Conservation (phyloP, 2,888 invertebrate species). For the Rhopalosiphum nymphaeae region DNA sequence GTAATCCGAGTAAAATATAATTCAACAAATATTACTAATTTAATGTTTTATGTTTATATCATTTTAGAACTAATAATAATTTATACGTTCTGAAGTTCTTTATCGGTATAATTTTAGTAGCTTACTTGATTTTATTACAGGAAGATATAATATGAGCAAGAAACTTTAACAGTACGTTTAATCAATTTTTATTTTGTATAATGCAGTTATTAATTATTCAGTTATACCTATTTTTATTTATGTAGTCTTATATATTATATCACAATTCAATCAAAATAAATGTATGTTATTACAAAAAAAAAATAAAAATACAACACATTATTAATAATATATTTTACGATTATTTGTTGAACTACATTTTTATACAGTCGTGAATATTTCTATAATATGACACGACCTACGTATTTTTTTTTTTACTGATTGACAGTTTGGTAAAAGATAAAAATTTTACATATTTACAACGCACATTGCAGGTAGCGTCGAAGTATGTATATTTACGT, state of each 20-base stretch:
- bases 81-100: background rate
- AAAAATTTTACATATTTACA: background rate
- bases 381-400: background rate
- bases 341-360: background rate
- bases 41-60: background rate
- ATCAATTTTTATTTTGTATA: background rate
- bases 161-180: background rate
- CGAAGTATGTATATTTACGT: background rate
- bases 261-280: no score
- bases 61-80: background rate
- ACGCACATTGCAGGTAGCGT: background rate
- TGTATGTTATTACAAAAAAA: background rate
- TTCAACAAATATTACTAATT: background rate
- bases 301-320: background rate
- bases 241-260: background rate
- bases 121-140: background rate
- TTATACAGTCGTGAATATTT: background rate
- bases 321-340: background rate
- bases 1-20: background rate
- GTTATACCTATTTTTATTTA: background rate
- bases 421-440: background rate
- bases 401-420: background rate
- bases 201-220: background rate
- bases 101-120: background rate
- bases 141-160: background rate